Percentiles rank a stretch among this genome's conserved stretches.
phyloP scores from a whole-genome alignment of 2,113 vertebrate genomes.

The Arizona elegans region DNA sequence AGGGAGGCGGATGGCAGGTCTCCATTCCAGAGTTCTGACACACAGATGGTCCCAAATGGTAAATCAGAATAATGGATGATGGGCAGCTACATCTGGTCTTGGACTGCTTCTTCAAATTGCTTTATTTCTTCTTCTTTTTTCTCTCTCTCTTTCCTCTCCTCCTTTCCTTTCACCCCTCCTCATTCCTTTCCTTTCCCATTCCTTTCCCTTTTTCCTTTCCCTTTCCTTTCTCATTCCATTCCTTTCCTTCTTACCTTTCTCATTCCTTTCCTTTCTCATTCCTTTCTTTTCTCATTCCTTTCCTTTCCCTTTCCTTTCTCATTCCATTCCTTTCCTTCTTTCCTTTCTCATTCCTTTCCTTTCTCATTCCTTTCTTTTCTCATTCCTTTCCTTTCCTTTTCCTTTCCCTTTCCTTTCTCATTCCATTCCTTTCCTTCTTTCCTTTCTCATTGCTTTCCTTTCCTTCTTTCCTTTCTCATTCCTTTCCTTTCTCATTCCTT shows the following conservation, averaged over 20 bases:
- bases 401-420: neutral
- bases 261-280: neutral
- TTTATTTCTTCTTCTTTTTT: neutral
- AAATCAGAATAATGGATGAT: neutral
- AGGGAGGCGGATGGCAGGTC: neutral
- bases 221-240: neutral
- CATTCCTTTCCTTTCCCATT: neutral
- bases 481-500: neutral
- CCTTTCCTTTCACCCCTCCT: neutral
- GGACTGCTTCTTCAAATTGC: neutral
- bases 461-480: neutral
- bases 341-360: too few relatives aligned
- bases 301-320: too few relatives aligned
- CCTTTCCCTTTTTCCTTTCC: neutral
- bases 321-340: too few relatives aligned
- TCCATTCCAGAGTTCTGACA: neutral
- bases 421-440: too few relatives aligned
- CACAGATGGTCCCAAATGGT: neutral
- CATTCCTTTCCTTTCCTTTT: too few relatives aligned
- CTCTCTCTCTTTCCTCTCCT: neutral
- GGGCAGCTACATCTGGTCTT: neutral
- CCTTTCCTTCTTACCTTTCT: neutral
- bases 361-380: too few relatives aligned
- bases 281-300: too few relatives aligned
- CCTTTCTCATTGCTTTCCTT: neutral